Percentiles rank a stretch among this genome's conserved stretches.
Conservation (phyloP, 2,888 invertebrate species). For the Frankliniella intonsa region DNA sequence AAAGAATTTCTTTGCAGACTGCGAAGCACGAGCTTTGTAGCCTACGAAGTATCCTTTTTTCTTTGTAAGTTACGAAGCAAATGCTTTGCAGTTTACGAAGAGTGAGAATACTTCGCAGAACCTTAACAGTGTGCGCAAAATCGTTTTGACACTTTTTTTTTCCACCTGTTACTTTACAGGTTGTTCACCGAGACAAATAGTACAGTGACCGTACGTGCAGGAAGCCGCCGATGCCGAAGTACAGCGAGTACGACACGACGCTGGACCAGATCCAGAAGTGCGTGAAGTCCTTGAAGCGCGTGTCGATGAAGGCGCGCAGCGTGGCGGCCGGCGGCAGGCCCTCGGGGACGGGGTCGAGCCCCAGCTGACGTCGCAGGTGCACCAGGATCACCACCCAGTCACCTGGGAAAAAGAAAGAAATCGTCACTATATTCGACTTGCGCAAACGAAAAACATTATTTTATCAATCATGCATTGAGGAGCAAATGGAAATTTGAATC, state of each 20-base stretch:
- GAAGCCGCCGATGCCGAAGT: constrained; percentile 62
- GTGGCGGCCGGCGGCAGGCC: constrained; percentile 47
- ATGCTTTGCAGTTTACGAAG: too few species aligned
- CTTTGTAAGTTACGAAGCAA: too few species aligned
- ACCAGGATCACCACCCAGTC: constrained; percentile 64
- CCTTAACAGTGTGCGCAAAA: not conserved
- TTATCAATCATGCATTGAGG: too few species aligned
- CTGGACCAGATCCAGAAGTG: constrained; percentile 51
- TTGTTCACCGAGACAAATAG: not conserved
- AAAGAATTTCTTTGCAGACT: too few species aligned
- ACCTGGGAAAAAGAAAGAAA: constrained; percentile 48
- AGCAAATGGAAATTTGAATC: too few species aligned
- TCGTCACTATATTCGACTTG: too few species aligned
- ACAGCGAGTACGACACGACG: constrained; percentile 55
- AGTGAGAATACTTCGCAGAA: too few species aligned
- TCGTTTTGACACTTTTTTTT: not conserved
- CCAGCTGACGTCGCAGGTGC: constrained; percentile 56
- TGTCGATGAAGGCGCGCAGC: constrained; percentile 48
- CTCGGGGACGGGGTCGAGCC: constrained; percentile 40
- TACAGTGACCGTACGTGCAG: constrained; percentile 55
- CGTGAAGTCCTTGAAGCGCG: constrained; percentile 53
- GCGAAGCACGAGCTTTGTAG: too few species aligned
- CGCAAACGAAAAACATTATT: too few species aligned
- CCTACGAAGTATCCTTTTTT: too few species aligned
- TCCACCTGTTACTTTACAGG: too few species aligned